A percentile compares a stretch with the other conserved stretches of the same genome.
phyloP scores from a whole-genome alignment of 2,797 vertebrate species.

The Trachurus trachurus region DNA sequence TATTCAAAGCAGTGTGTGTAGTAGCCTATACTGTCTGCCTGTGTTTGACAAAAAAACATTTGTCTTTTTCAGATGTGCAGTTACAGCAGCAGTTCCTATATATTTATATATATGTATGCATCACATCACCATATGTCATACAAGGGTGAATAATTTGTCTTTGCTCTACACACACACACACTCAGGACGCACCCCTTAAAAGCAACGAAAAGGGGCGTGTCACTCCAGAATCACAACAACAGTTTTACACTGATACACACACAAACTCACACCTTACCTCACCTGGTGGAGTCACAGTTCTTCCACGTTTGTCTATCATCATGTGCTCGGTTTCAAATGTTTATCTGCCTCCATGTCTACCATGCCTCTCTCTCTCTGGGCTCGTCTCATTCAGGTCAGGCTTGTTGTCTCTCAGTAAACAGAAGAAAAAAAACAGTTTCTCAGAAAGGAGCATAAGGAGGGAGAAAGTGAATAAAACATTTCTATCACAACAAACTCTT shows the following conservation, averaged over 20 bases:
- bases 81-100: constrained; percentile 33
- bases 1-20: constrained; percentile 17
- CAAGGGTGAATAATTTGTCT: constrained; percentile 35
- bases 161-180: constrained; percentile 17
- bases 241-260: constrained; percentile 1
- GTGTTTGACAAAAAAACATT: constrained; percentile 36
- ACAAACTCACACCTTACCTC: neutral
- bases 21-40: neutral
- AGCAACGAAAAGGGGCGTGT: constrained; percentile 51
- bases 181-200: constrained; percentile 25
- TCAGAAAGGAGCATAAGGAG: constrained; percentile 43
- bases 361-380: neutral
- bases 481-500: constrained; percentile 48
- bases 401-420: constrained; percentile 52
- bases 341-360: constrained; percentile 13
- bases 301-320: constrained; percentile 37
- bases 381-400: constrained; percentile 51
- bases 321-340: constrained; percentile 42
- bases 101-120: constrained; percentile 46
- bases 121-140: constrained; percentile 45
- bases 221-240: constrained; percentile 52
- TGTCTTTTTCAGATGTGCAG: constrained; percentile 36
- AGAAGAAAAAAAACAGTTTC: constrained; percentile 25
- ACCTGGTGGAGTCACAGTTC: constrained; percentile 17
- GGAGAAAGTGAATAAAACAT: constrained; percentile 63